A percentile compares a stretch with the other conserved stretches of the same genome.
Evolutionary conservation across 1,140 invertebrate species (phyloP).

Genomic region (Papilio xuthus): DNA sequence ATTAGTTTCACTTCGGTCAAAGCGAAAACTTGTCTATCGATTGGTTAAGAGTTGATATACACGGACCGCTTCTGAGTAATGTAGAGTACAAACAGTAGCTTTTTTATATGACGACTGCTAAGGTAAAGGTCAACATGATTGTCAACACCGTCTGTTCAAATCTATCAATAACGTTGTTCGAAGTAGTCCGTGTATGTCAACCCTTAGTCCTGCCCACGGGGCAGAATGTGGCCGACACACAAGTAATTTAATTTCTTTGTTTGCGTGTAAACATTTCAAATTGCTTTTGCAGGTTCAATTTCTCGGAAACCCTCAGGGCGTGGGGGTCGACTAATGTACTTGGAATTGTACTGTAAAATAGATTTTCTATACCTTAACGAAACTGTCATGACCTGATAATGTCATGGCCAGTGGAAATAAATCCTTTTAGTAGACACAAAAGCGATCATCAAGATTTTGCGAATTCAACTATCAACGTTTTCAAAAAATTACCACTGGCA

Average conservation of each 20-base stretch:
- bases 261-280: conserved; percentile 25
- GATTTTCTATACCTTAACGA: background rate
- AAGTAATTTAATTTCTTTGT: conserved; percentile 24
- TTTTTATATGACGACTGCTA: too few relatives aligned
- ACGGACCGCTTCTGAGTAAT: background rate
- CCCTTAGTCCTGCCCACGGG: background rate
- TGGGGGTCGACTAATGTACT: background rate
- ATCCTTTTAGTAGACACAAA: background rate
- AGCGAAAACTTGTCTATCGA: background rate
- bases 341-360: conserved; percentile 7
- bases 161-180: background rate
- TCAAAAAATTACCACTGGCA: too few relatives aligned
- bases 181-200: background rate
- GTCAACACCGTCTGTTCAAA: background rate
- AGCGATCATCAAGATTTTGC: background rate
- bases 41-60: background rate
- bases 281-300: conserved; percentile 14
- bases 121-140: background rate
- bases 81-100: too few relatives aligned
- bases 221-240: conserved; percentile 18
- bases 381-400: background rate
- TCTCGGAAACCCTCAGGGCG: conserved; percentile 17
- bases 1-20: background rate
- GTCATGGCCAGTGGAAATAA: background rate
- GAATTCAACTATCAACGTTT: background rate